Base-by-base conservation (phyloP, 2,113 vertebrate species). In the Nycticryphes semicollaris region DNA sequence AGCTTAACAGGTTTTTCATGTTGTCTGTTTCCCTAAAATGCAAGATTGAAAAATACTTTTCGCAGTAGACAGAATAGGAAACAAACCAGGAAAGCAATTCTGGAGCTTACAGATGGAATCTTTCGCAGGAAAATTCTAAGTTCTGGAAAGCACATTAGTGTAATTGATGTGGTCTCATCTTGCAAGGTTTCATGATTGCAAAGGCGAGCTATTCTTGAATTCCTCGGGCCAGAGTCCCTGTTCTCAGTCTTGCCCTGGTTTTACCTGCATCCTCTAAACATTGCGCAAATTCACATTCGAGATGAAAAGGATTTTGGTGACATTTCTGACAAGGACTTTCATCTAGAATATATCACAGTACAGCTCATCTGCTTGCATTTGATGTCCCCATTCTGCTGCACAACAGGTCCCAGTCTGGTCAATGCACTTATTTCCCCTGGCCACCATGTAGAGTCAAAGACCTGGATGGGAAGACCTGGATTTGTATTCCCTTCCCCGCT, bases 401-500 rank as follows among this genome's bases (percentile, higher is more conserved):
- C 22, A 75, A 23, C 14, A 75, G 10, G 81, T 27, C 39, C 27
- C 33, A 37, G 0, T 22, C 9, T 64, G 66, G 33, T 28, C 43
- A n/a, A 45, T 25, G 37, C 15, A n/a, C 1, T 0, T 7, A 14
- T 18, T 77, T 90, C n/a, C 54, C n/a, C 14, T 37, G 7, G 31
- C 50, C 9, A 31, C 13, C 33, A 25, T 8, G 45, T 7, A 31
- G 45, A 17, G 19, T 48, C 54, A 41, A 62, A 79, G 33, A 21
- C 7, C 62, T n/a, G n/a, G 37, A 5, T 16, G 8, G 12, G 47
- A 66, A 37, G 33, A 56, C 27, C 33, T 56, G 62, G 35, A 12
- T 82, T 64, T 57, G 48, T 50, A 63, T 51, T 84, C 72, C 57
- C 39, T 75, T 67, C 48, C 47, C 43, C 53, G 28, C 45, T 74